Percentiles rank a stretch among this genome's conserved stretches.
phyloP scores from a whole-genome alignment of 2,888 invertebrate genomes.

The Orgyia antiqua region DNA sequence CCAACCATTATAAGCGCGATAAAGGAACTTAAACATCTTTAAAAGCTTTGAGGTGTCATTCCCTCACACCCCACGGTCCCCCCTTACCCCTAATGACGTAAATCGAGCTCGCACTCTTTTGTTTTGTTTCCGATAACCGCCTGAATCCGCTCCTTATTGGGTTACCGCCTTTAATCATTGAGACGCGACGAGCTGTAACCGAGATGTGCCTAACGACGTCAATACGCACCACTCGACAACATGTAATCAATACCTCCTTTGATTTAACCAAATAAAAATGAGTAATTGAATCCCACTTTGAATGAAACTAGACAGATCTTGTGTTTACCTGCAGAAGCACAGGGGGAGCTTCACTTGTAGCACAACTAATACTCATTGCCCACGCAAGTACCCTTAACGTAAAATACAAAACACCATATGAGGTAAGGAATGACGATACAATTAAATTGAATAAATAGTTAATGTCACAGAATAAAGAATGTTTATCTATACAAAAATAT shows the following conservation, averaged over 20 bases:
- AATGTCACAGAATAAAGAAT: no score
- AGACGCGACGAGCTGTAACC: slow-evolving; percentile 38
- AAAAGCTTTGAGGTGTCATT: slow-evolving; percentile 41
- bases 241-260: slow-evolving; percentile 68
- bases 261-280: slow-evolving; percentile 50
- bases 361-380: no score
- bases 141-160: slow-evolving; percentile 58
- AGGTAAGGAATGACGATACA: no score
- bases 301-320: slow-evolving; percentile 8
- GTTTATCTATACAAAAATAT: no score
- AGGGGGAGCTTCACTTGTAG: no score
- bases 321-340: no score
- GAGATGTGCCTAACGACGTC: slow-evolving; percentile 48
- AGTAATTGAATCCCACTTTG: slow-evolving; percentile 45
- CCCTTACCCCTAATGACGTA: slow-evolving; percentile 59
- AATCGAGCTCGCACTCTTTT: slow-evolving; percentile 62
- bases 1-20: slow-evolving; percentile 39
- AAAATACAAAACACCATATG: no score
- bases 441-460: no score
- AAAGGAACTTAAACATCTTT: slow-evolving; percentile 35
- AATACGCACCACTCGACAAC: slow-evolving; percentile 30
- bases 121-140: slow-evolving; percentile 53
- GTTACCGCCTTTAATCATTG: slow-evolving; percentile 71
- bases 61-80: slow-evolving; percentile 11
- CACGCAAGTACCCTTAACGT: no score